Base-by-base conservation (phyloP, 2,797 vertebrate species). In the Zenarchopterus dispar region DNA sequence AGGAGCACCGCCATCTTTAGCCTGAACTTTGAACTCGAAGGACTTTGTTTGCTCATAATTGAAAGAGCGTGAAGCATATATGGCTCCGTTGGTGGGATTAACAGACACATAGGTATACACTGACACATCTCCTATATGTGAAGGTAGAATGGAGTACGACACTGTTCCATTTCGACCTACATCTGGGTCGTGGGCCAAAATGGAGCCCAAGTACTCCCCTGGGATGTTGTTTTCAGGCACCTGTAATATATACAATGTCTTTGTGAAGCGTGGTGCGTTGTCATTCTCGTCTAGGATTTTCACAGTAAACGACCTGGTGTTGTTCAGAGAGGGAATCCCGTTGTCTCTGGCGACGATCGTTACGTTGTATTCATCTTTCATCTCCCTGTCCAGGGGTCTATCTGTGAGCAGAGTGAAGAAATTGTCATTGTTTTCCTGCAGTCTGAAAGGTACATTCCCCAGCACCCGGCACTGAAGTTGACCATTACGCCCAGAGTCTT, bases 181-280 rank as follows among this genome's bases (percentile, higher is more conserved):
- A 59, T 99, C 98, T 0, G 97, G 97, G 70, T 99, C 98, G 53
- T 98, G 96, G 58, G 98, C 98, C 70, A 98, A 88, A 61, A 99
- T 96, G 0, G 98, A 99, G 54, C 97, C 97, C 77, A 99, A 73
- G 64, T 99, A 99, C 70, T 99, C 98, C 19, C 98, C 98, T 0
- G 98, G 98, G 83, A 99, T 98, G 81, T 99, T 99, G 87, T 99
- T 99, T 90, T 99, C 98, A 0, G 96, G 96, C 67, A 99, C 97
- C 89, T 98, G 97, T 67, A 99, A 90, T 53, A 96, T 93, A 4
- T 99, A 98, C 24, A 97, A 90, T 2, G 93, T 93, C 84, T 99
- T 99, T 75, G 95, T 97, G 82, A 99, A 99, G 7, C 94, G 96
- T 0, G 98, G 98, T 0, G 97, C 95, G 8, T 99, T 99, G 91